Evolutionary conservation across 2,797 vertebrate genomes (phyloP), one percentile per base, ranked within the genome.

Genomic region (Taenioides sp.): DNA sequence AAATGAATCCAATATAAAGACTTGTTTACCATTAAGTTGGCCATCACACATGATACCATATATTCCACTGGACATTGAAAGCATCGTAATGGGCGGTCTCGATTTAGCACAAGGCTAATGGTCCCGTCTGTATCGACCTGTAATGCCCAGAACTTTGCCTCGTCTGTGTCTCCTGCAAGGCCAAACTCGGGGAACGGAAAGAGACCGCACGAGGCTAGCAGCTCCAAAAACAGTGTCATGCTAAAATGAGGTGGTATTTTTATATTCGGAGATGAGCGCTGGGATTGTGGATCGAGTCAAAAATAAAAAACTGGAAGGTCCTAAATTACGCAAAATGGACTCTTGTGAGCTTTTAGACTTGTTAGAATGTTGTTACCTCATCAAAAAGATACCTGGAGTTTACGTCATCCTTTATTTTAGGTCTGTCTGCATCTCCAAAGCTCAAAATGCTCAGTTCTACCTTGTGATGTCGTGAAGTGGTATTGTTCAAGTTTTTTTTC

Each of bases 91-190:
- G 17, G 31, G 10, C 65, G 27, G 65, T 66, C 72, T 80, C 70
- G 55, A 68, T 85, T 84, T 78, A 84, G 80, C 73, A 62, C 70
- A 73, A 82, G 84, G 82, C 20, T 82, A 65, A 82, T 75, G 78
- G 76, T 70, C 27, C 12, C 0, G 0, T 65, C 66, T 55, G 23
- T 49, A 73, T 75, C 27, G 68, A 73, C 5, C 3, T 7, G 62
- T 16, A 68, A 70, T 72, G 69, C 70, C 22, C 77, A 60, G 74
- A 71, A 76, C 62, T 72, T 17, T 20, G 22, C 10, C 27, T 20
- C 4, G 11, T 40, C 0, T 3, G 20, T 34, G 0, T 0, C 25
- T 68, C 80, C 64, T 73, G 73, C 0, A 2, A 37, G 58, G 76
- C 70, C 67, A 69, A 37, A 47, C 5, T 22, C 14, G 62, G 68